Conservation (phyloP, 1,140 invertebrate genomes). For the Amyelois transitella region DNA sequence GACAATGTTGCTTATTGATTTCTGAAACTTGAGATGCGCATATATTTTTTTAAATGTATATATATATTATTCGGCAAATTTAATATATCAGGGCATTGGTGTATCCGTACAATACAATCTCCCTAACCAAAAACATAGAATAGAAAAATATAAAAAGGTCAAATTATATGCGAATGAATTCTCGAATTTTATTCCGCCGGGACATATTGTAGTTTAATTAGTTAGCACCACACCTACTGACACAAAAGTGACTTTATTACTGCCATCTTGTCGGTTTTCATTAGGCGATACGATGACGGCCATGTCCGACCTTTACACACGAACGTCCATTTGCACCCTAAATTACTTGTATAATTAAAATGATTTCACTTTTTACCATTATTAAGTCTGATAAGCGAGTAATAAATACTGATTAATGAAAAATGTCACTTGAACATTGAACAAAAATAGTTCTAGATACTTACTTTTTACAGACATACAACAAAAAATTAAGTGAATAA, state of each 20-base stretch:
- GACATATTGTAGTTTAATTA: not conserved
- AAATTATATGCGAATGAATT: not conserved
- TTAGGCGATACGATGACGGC: not conserved
- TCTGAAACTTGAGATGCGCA: too few species aligned
- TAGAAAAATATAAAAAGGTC: too few species aligned
- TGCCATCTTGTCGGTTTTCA: constrained; percentile 5
- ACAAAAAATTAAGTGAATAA: too few species aligned
- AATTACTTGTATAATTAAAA: not conserved
- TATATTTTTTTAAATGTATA: too few species aligned
- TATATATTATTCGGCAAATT: too few species aligned
- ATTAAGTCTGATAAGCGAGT: not conserved
- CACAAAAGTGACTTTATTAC: constrained; percentile 7
- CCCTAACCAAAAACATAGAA: too few species aligned
- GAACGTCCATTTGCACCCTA: not conserved
- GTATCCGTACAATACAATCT: too few species aligned
- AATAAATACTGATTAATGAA: not conserved
- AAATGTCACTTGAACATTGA: too few species aligned
- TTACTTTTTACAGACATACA: too few species aligned
- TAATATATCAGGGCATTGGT: too few species aligned
- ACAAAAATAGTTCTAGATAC: too few species aligned
- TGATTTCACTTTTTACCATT: not conserved
- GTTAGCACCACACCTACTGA: not conserved
- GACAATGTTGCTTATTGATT: too few species aligned
- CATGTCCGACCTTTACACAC: constrained; percentile 2
- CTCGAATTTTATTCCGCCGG: not conserved